Evolutionary conservation across 35 echinoderm and acorn worm species (phyloP).

Genomic region (Holothuria glaberrima): DNA sequence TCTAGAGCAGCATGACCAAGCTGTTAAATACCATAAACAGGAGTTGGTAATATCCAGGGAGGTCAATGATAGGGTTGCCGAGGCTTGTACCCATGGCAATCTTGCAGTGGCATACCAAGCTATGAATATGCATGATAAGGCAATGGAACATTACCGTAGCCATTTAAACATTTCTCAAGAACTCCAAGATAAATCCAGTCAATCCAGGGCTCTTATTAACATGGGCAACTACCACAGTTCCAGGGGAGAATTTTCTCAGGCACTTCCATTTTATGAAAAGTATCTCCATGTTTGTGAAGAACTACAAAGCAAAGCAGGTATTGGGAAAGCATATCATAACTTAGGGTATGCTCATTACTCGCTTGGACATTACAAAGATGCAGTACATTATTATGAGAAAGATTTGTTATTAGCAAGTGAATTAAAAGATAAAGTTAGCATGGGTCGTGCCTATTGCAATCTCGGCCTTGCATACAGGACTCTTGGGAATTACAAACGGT

Average conservation of each 20-base stretch:
- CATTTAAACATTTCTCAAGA: constrained; percentile 85
- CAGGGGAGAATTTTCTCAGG: constrained; percentile 91
- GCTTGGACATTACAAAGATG: constrained; percentile 90
- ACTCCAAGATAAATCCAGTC: constrained; percentile 88
- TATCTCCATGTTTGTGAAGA: constrained; percentile 79
- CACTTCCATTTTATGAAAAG: constrained; percentile 87
- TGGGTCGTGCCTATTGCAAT: constrained; percentile 97
- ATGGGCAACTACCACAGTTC: constrained; percentile 95
- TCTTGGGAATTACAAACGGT: constrained; percentile 83
- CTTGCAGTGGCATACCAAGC: constrained; percentile 96
- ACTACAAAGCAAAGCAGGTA: constrained; percentile 70
- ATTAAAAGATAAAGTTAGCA: constrained; percentile 88
- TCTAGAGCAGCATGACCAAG: constrained; percentile 89
- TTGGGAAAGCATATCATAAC: constrained; percentile 95
- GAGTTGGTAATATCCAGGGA: constrained; percentile 94
- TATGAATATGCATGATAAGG: constrained; percentile 92
- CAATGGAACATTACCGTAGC: constrained; percentile 90
- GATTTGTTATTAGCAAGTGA: constrained; percentile 85
- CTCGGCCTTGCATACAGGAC: constrained; percentile 93
- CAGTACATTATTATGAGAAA: constrained; percentile 94
- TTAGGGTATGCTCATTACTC: constrained; percentile 97
- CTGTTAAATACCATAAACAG: constrained; percentile 98
- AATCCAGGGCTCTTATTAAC: constrained; percentile 85
- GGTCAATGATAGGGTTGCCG: constrained; percentile 87
- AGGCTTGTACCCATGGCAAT: constrained; percentile 95